These are phyloP conservation scores for Pinctada fucata DNA, from an alignment of 2,888 invertebrate genomes.

Conservation along the genomic window DNA sequence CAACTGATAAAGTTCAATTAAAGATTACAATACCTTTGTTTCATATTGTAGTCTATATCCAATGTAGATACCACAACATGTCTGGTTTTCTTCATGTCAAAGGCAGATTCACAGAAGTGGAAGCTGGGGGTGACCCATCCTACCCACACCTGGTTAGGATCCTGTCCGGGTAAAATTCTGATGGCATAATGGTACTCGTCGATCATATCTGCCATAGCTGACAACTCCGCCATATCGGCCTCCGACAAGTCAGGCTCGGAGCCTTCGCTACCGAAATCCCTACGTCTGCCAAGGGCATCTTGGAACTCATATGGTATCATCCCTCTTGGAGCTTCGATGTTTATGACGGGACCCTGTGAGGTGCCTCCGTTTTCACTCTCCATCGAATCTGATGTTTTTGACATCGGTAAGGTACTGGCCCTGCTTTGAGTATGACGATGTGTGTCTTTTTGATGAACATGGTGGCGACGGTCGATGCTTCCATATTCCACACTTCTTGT, in stretches of 20 bases:
- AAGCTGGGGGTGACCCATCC: slow-evolving; percentile 99
- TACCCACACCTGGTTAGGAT: slow-evolving; percentile 95
- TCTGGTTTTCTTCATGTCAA: slow-evolving; percentile 74
- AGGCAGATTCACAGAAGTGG: slow-evolving; percentile 73
- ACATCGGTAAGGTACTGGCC: slow-evolving; percentile 50
- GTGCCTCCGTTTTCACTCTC: slow-evolving; percentile 45
- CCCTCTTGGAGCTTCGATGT: slow-evolving; percentile 61
- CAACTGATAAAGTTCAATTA: no score
- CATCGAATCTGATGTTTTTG: slow-evolving; percentile 50
- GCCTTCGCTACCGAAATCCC: slow-evolving; percentile 62
- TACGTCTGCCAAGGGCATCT: slow-evolving; percentile 62
- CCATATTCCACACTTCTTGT: slow-evolving; percentile 68
- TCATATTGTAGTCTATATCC: slow-evolving; percentile 82
- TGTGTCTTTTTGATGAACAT: slow-evolving; percentile 30
- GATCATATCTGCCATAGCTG: slow-evolving; percentile 80
- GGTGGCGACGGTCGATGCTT: slow-evolving; percentile 62
- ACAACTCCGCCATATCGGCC: slow-evolving; percentile 71
- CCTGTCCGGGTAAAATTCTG: slow-evolving; percentile 93
- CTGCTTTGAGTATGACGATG: slow-evolving; percentile 46
- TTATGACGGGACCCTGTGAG: slow-evolving; percentile 52
- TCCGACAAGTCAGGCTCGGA: slow-evolving; percentile 70
- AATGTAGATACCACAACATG: slow-evolving; percentile 73
- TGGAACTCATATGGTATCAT: slow-evolving; percentile 71
- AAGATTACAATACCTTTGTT: slow-evolving; percentile 78
- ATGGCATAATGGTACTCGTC: slow-evolving; percentile 97